These are phyloP conservation scores for Atlantisia rogersi DNA, from an alignment of 2,113 vertebrate genomes.

Conservation along the genomic window DNA sequence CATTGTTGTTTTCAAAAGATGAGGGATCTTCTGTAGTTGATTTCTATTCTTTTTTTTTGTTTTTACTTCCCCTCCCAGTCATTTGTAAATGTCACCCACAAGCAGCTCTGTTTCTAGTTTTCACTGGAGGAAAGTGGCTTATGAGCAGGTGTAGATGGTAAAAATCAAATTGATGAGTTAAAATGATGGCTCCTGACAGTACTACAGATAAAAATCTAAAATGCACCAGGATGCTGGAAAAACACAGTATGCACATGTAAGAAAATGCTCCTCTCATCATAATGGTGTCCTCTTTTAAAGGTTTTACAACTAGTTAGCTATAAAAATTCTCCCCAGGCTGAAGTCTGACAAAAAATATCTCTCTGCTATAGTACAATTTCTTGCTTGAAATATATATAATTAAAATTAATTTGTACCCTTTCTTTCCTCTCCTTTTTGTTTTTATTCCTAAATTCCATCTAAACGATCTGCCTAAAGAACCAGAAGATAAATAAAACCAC, in stretches of 20 bases:
- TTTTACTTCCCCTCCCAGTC: background rate
- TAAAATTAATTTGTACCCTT: background rate
- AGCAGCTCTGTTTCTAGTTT: constrained; percentile 20
- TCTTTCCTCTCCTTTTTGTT: background rate
- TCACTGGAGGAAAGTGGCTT: background rate
- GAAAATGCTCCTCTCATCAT: constrained; percentile 37
- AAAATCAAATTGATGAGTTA: constrained; percentile 46
- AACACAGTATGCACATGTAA: background rate
- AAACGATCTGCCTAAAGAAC: constrained; percentile 2
- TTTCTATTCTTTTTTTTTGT: background rate
- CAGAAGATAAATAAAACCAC: background rate
- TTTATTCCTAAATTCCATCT: background rate
- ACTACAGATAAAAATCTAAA: constrained; percentile 47
- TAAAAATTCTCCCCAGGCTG: constrained; percentile 35
- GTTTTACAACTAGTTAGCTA: constrained; percentile 39
- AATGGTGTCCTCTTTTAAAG: constrained; percentile 12
- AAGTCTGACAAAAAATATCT: constrained; percentile 13
- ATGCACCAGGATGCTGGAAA: constrained; percentile 26
- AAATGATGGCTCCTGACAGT: constrained; percentile 35
- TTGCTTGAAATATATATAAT: constrained; percentile 32
- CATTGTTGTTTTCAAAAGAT: background rate
- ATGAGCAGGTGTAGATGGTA: constrained; percentile 22
- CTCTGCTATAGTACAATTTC: background rate
- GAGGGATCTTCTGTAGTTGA: background rate
- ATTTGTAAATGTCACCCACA: constrained; percentile 56